A percentile compares a stretch with the other conserved stretches of the same genome.
These are phyloP conservation scores for Vanacampus margaritifer DNA, from an alignment of 2,113 vertebrate genomes.

Conservation along the genomic window DNA sequence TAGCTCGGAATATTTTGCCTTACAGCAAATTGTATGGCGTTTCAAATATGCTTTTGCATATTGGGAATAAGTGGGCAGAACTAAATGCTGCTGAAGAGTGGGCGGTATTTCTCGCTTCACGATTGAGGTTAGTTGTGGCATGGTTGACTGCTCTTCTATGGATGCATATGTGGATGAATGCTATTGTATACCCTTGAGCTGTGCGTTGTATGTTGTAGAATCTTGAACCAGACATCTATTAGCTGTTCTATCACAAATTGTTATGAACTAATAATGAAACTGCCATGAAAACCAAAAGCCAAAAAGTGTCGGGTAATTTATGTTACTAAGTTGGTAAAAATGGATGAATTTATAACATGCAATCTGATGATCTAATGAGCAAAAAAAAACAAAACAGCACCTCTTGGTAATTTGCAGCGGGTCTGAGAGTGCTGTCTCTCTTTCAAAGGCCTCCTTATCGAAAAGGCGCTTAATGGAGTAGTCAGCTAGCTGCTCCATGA, in stretches of 20 bases:
- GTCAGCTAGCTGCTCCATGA: slow-evolving; percentile 94
- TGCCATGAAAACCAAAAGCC: too few species aligned
- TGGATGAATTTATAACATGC: background rate
- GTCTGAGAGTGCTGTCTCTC: slow-evolving; percentile 82
- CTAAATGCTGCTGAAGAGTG: background rate
- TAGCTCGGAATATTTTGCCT: background rate
- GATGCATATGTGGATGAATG: background rate
- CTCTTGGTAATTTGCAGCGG: slow-evolving; percentile 92
- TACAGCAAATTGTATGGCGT: background rate
- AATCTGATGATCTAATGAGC: background rate
- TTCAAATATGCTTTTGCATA: background rate
- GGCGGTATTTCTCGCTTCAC: background rate
- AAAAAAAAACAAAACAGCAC: slow-evolving; percentile 60
- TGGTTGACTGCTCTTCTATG: background rate
- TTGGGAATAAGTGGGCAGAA: background rate
- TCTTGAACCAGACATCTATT: background rate
- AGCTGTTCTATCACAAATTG: too few species aligned
- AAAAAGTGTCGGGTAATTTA: too few species aligned
- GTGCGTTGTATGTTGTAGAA: background rate
- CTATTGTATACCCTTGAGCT: background rate
- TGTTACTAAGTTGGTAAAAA: background rate
- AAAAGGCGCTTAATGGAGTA: slow-evolving; percentile 92
- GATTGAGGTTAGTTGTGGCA: background rate
- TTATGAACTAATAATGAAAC: too few species aligned
- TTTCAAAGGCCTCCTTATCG: slow-evolving; percentile 92